Conservation (phyloP, 2,113 vertebrate genomes). For the Melanocharis versteri region DNA sequence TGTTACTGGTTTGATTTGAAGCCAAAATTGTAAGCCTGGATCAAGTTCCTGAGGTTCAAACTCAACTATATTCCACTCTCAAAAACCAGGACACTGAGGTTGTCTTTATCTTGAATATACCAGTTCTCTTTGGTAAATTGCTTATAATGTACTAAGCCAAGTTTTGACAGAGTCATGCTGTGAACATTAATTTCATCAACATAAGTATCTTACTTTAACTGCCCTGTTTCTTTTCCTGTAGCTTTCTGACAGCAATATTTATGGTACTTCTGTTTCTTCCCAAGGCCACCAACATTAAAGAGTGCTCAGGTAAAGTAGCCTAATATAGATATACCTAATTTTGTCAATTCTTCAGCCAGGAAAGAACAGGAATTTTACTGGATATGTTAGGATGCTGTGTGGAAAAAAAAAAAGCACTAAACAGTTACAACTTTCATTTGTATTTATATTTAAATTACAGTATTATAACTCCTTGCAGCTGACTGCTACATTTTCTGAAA, state of each 20-base stretch:
- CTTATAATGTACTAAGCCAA: background rate
- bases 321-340: background rate
- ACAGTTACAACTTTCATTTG: background rate
- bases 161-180: background rate
- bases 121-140: background rate
- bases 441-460: background rate
- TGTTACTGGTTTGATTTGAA: constrained; percentile 20
- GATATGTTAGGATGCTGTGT: background rate
- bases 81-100: background rate
- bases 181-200: background rate
- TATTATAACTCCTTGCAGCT: background rate
- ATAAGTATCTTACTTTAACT: background rate
- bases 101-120: background rate
- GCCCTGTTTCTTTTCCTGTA: background rate
- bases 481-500: background rate
- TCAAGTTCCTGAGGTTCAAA: constrained; percentile 9
- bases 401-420: background rate
- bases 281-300: background rate
- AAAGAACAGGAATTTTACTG: background rate
- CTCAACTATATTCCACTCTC: background rate
- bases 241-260: background rate
- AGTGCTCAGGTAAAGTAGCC: background rate
- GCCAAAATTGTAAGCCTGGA: constrained; percentile 39
- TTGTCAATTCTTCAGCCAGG: background rate
- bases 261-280: background rate